Evolutionary conservation across 2,888 invertebrate genomes (phyloP).

Genomic region (Acanthosepion pharaonis): DNA sequence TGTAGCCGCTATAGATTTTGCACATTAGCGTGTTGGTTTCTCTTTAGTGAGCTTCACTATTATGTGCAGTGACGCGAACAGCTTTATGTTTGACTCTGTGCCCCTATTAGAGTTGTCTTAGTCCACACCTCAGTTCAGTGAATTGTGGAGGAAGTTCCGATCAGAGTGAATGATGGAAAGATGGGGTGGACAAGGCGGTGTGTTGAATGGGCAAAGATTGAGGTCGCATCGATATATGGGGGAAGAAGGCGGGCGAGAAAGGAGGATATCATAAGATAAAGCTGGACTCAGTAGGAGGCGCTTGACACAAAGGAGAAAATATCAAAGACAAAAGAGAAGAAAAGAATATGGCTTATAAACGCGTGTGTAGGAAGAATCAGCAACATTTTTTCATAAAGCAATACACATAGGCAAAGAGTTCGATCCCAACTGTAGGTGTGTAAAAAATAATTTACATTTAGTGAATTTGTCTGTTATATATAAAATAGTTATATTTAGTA

Average conservation of each 20-base stretch:
- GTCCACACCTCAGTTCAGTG: not conserved
- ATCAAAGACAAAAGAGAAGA: not conserved
- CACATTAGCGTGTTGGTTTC: not conserved
- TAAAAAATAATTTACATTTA: no score
- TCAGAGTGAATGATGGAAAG: not conserved
- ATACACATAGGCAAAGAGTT: not conserved
- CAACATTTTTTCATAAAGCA: not conserved
- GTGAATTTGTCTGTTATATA: no score
- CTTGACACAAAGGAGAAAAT: not conserved
- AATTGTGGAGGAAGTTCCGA: not conserved
- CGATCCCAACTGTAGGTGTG: no score
- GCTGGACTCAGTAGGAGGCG: not conserved
- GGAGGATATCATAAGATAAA: not conserved
- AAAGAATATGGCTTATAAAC: not conserved
- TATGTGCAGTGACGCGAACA: not conserved
- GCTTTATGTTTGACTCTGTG: not conserved
- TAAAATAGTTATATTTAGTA: no score
- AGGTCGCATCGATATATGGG: not conserved
- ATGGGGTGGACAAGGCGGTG: not conserved
- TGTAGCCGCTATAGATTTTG: not conserved
- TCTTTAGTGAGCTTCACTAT: not conserved
- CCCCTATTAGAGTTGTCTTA: not conserved
- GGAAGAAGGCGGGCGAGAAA: not conserved
- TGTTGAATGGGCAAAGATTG: not conserved
- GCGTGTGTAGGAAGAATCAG: not conserved